Evolutionary conservation across 2,113 vertebrate genomes (phyloP).

Genomic region (Triplophysa rosa): DNA sequence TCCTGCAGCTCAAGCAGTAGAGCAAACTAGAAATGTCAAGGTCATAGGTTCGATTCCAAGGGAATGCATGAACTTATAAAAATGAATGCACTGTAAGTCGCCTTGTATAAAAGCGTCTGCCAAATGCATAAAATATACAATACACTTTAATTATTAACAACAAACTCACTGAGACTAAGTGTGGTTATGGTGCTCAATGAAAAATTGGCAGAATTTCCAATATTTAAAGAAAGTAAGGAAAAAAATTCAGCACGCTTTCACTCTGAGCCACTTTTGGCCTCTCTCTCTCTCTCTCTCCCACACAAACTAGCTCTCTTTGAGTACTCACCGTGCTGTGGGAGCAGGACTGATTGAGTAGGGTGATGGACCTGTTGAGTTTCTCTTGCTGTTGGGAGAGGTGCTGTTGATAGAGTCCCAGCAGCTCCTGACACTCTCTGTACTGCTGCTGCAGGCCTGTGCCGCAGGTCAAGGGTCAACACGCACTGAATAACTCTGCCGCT

Average conservation of each 20-base stretch:
- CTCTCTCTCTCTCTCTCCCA: constrained; percentile 9
- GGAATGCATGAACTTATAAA: too few relatives aligned
- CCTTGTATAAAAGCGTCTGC: background rate
- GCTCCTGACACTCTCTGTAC: constrained; percentile 94
- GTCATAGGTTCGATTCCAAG: too few relatives aligned
- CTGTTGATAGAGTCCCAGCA: constrained; percentile 93
- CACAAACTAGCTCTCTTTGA: background rate
- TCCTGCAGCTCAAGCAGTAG: too few relatives aligned
- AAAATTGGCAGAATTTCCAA: background rate
- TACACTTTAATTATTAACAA: too few relatives aligned
- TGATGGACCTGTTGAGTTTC: constrained; percentile 84
- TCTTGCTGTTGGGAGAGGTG: constrained; percentile 92
- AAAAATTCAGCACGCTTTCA: constrained; percentile 8
- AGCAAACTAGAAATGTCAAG: too few relatives aligned
- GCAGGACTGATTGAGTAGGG: constrained; percentile 76
- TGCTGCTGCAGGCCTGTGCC: constrained; percentile 88
- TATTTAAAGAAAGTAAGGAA: background rate
- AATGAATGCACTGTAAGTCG: too few relatives aligned
- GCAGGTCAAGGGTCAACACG: constrained; percentile 78
- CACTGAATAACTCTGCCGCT: constrained; percentile 41
- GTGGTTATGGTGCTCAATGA: background rate
- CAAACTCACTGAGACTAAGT: background rate
- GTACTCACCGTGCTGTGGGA: constrained; percentile 79
- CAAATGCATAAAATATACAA: background rate
- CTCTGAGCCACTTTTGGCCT: constrained; percentile 13